Conservation (phyloP, 2,797 vertebrate species). For the Sciurus carolinensis region DNA sequence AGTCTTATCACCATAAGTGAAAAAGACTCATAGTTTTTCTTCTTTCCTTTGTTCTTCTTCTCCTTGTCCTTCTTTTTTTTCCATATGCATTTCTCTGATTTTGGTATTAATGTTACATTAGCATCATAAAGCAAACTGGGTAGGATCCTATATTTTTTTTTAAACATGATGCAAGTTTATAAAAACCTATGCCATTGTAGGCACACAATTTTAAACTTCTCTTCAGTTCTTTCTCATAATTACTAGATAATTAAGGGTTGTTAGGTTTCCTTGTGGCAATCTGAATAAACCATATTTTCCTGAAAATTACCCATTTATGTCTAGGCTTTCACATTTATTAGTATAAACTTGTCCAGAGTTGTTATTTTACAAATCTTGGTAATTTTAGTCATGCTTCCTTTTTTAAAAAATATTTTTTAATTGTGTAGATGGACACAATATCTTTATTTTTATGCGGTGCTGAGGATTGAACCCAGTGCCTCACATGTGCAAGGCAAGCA, state of each 20-base stretch:
- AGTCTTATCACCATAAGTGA: neutral
- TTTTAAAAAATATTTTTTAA: too few relatives aligned
- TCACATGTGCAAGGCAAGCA: too few relatives aligned
- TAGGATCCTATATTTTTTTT: neutral
- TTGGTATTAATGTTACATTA: neutral
- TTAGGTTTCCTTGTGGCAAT: neutral
- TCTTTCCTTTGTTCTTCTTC: neutral
- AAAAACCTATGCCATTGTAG: neutral
- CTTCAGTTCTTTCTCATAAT: conserved; percentile 19
- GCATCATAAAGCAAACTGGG: neutral
- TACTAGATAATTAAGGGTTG: conserved; percentile 27
- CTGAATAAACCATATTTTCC: conserved; percentile 14
- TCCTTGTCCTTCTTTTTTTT: too few relatives aligned
- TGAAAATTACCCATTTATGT: conserved; percentile 38
- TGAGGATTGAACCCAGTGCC: too few relatives aligned
- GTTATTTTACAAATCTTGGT: neutral
- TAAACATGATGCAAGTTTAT: neutral
- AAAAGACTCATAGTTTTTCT: neutral
- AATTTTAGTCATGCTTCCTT: conserved; percentile 5
- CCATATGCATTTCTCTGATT: neutral
- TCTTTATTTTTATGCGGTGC: too few relatives aligned
- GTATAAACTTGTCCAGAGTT: neutral
- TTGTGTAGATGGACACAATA: too few relatives aligned
- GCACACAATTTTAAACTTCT: neutral
- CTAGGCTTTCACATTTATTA: conserved; percentile 17